phyloP scores from a whole-genome alignment of 2,113 vertebrate species.

The Ramphastos sulfuratus region DNA sequence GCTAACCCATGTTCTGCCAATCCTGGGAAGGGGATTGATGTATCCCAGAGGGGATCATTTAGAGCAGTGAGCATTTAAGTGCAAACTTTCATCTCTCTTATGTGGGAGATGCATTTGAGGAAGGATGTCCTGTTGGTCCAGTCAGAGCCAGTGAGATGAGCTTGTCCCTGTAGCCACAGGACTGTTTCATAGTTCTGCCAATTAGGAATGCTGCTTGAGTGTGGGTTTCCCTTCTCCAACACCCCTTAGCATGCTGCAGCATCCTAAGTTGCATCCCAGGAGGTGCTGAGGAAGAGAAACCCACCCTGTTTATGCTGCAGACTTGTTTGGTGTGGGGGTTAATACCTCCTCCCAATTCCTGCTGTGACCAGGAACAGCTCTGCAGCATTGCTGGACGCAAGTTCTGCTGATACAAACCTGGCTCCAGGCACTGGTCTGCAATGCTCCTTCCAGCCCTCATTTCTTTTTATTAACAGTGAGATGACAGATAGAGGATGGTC shows the following conservation, averaged over 20 bases:
- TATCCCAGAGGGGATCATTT: not conserved
- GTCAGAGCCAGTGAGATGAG: not conserved
- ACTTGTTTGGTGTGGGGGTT: not conserved
- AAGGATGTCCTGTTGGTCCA: not conserved
- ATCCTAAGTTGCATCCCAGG: not conserved
- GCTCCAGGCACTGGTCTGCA: not conserved
- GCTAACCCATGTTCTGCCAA: rapidly evolving
- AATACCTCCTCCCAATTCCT: rapidly evolving
- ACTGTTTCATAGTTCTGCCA: not conserved
- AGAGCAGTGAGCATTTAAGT: not conserved
- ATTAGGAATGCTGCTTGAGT: not conserved
- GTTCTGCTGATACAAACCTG: not conserved
- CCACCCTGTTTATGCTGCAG: not conserved
- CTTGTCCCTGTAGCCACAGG: not conserved
- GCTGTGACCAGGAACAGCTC: not conserved
- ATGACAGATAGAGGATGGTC: not conserved
- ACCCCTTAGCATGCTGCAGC: not conserved
- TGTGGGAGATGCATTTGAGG: not conserved
- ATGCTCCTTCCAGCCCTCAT: not conserved
- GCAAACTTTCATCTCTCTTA: not conserved
- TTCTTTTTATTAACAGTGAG: not conserved
- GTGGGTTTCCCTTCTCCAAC: no score
- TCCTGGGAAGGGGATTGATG: not conserved
- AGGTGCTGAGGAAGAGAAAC: not conserved
- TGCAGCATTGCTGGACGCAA: not conserved